A percentile compares a stretch with the other conserved stretches of the same genome.
Evolutionary conservation across 2,113 vertebrate species (phyloP).

Genomic region (Sardina pilchardus): DNA sequence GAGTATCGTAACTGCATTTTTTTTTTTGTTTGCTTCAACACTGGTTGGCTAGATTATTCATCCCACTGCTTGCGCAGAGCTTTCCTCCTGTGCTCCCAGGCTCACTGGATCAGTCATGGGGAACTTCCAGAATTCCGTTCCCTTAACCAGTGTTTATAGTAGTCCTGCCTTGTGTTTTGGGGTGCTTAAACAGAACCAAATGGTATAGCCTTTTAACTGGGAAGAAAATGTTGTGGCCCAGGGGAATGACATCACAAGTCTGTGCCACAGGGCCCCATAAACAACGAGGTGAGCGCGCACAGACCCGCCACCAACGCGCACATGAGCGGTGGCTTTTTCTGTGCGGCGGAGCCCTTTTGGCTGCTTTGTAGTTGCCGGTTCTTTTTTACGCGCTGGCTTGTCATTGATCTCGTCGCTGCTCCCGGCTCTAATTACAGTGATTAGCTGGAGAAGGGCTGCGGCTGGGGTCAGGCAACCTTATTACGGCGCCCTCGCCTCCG

Average conservation of each 20-base stretch:
- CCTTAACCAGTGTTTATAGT: conserved; percentile 52
- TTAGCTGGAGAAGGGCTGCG: conserved; percentile 61
- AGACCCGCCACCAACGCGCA: conserved; percentile 28
- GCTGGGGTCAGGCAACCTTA: conserved; percentile 63
- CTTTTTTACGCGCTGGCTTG: conserved; percentile 52
- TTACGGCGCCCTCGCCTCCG: conserved; percentile 49
- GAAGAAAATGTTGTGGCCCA: conserved; percentile 23
- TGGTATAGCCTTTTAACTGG: conserved; percentile 41
- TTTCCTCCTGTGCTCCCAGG: background rate
- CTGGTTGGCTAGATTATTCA: background rate
- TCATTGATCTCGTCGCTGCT: conserved; percentile 56
- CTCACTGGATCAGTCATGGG: conserved; percentile 11
- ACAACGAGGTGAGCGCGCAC: conserved; percentile 31
- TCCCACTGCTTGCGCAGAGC: background rate
- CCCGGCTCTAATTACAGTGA: conserved; percentile 68
- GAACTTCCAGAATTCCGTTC: conserved; percentile 49
- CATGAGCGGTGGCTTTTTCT: conserved; percentile 6
- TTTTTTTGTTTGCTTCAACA: background rate
- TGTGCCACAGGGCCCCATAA: conserved; percentile 57
- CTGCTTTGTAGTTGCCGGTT: conserved; percentile 47
- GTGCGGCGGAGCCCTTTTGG: conserved; percentile 43
- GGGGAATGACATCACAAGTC: conserved; percentile 58
- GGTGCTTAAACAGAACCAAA: conserved; percentile 56
- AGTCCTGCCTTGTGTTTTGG: conserved; percentile 26
- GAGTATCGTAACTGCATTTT: background rate